Evolutionary conservation across 2,797 vertebrate genomes (phyloP).

Genomic region (Mormyrops boulengeri): DNA sequence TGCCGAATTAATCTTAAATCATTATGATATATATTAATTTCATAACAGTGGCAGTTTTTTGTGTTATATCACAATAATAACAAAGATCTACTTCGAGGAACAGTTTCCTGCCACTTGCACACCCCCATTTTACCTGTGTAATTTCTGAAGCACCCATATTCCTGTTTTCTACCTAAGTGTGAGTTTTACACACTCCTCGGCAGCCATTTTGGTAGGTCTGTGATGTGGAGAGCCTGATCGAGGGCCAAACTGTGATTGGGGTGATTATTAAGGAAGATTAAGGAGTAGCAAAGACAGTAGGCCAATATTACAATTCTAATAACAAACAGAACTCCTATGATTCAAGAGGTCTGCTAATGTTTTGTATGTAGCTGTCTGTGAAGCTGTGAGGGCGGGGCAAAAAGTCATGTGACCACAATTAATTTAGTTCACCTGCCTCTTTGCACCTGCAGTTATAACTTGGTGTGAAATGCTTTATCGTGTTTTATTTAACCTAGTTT

Average conservation of each 20-base stretch:
- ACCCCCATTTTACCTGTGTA: constrained; percentile 18
- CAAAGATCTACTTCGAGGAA: constrained; percentile 31
- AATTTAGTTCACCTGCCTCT: not conserved
- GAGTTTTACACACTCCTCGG: constrained; percentile 66
- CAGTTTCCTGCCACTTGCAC: constrained; percentile 7
- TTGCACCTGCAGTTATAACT: not conserved
- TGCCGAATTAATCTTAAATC: not conserved
- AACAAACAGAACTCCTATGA: not conserved
- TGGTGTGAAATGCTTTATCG: not conserved
- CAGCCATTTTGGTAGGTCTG: constrained; percentile 67
- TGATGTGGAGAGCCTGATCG: constrained; percentile 38
- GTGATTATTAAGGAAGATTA: not conserved
- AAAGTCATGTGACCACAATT: not conserved
- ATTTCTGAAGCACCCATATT: constrained; percentile 30
- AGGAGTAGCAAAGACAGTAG: not conserved
- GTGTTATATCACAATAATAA: not conserved
- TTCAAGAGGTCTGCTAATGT: not conserved
- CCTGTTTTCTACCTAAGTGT: constrained; percentile 79
- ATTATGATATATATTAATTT: not conserved
- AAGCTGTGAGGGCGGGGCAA: not conserved
- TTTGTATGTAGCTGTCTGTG: not conserved
- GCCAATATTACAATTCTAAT: not conserved
- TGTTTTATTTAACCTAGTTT: not conserved
- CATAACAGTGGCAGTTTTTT: not conserved
- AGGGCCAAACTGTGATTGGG: not conserved